Base-by-base conservation (phyloP, 1,140 invertebrate genomes). In the Philopotamus ludificatus region DNA sequence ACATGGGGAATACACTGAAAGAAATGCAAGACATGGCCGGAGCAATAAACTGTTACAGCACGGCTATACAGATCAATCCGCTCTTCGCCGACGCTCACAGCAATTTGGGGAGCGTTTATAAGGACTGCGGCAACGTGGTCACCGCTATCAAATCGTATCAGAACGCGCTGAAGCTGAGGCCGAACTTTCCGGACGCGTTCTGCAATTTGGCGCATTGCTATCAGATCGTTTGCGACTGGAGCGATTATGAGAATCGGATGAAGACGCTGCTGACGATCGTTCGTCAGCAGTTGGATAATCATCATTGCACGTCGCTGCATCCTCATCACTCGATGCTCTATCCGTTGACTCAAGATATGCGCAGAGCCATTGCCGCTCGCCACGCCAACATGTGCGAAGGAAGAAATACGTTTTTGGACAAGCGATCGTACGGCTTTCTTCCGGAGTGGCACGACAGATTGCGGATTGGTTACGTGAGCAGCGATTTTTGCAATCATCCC, bases 251-350 rank as follows among this genome's bases (percentile, higher is more conserved):
- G 65, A 81, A 87, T 0, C 84, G 97, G 49, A 98, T 99, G 95
- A 97, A 97, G 75, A 96, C 96, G 73, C 78, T 99, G 41, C 95
- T 99, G 1, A 87, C 86, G 67, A 99, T 99, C 71, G 97, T 99
- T 1, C 94, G 94, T 12, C 97, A 99, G 74, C 97, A 99, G 76
- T 78, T 99, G 18, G 93, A 97, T 25, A 97, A 97, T 76, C 98
- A 98, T 75, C 85, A 95, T 51, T 79, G 99, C 28, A 12, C 28
- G 28, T 98, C 95, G 1, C 96, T 99, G 1, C 98, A 99, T 84
- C 98, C 98, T 0, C 98, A 99, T 83, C 98, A 99, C 80, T 98
- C 95, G 16, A 99, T 99, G 97, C 83, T 99, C 1, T 99, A 99
- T 82, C 98, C 98, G 0, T 82, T 99, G 22, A 91, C 92, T 8